phyloP scores from a whole-genome alignment of 2,797 vertebrate species.

The Tinamus major region DNA sequence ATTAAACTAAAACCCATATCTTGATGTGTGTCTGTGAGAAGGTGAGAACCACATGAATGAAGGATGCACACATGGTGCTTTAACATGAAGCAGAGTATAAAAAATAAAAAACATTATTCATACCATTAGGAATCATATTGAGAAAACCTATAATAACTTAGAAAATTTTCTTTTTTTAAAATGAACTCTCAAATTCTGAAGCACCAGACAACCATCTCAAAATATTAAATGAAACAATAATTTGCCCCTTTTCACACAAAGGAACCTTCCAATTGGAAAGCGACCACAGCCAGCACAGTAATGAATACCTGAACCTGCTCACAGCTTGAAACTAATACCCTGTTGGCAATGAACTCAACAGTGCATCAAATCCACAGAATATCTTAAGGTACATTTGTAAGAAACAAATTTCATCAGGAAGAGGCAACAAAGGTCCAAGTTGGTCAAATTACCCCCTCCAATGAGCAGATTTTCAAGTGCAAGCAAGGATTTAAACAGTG shows the following conservation, averaged over 20 bases:
- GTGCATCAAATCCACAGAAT: background rate
- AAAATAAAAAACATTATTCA: background rate
- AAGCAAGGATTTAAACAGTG: background rate
- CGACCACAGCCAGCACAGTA: background rate
- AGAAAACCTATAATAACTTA: background rate
- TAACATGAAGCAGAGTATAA: background rate
- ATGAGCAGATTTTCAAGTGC: background rate
- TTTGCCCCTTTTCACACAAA: slow-evolving; percentile 5
- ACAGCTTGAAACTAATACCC: slow-evolving; percentile 34
- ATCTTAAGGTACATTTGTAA: background rate
- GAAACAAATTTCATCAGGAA: slow-evolving; percentile 5
- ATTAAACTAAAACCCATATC: background rate
- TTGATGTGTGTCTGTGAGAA: background rate
- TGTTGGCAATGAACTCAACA: background rate
- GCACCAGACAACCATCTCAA: background rate
- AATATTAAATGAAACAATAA: background rate
- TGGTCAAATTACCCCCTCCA: background rate
- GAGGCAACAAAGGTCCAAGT: background rate
- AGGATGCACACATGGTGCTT: background rate
- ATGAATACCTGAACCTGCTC: background rate
- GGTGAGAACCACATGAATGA: background rate
- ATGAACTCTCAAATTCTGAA: background rate
- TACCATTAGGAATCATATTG: background rate
- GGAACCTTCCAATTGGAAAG: background rate
- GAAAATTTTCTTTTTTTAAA: background rate